A percentile compares a stretch with the other conserved stretches of the same genome.
Conservation (phyloP, 2,113 vertebrate species). For the Leiothrix lutea region DNA sequence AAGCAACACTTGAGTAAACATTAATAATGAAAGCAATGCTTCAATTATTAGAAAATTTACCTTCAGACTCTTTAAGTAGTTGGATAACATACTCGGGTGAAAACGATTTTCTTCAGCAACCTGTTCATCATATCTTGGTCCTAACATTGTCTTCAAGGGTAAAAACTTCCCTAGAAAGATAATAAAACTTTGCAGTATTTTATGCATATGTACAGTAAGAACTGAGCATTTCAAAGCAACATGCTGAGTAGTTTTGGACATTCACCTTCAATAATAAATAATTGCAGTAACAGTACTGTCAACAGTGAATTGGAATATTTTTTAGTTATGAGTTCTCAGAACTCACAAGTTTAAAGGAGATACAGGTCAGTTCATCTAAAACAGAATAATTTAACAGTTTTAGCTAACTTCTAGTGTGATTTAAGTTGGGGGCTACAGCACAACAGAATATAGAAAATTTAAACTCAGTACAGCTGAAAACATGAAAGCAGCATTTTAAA, state of each 20-base stretch:
- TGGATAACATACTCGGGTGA: constrained; percentile 94
- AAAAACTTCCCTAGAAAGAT: constrained; percentile 87
- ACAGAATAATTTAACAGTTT: not conserved
- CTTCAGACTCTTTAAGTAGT: constrained; percentile 95
- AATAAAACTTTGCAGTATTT: not conserved
- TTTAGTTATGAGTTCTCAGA: not conserved
- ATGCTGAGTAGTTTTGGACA: not conserved
- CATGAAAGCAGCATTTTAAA: not conserved
- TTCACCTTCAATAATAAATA: not conserved
- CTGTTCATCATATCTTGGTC: constrained; percentile 91
- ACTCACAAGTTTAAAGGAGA: not conserved
- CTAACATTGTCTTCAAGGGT: constrained; percentile 98
- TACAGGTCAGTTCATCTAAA: not conserved
- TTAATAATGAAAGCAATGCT: not conserved
- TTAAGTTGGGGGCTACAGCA: not conserved
- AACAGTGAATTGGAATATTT: not conserved
- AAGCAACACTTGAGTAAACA: not conserved
- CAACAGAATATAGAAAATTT: not conserved
- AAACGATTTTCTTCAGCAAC: constrained; percentile 95
- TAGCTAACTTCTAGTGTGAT: not conserved
- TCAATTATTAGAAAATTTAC: constrained; percentile 66
- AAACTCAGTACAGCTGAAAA: not conserved
- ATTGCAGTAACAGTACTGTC: not conserved
- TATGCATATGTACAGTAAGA: not conserved
- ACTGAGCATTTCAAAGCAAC: not conserved